Base-by-base conservation (phyloP, 2,888 invertebrate genomes). In the Drosophila trichaetosa region DNA sequence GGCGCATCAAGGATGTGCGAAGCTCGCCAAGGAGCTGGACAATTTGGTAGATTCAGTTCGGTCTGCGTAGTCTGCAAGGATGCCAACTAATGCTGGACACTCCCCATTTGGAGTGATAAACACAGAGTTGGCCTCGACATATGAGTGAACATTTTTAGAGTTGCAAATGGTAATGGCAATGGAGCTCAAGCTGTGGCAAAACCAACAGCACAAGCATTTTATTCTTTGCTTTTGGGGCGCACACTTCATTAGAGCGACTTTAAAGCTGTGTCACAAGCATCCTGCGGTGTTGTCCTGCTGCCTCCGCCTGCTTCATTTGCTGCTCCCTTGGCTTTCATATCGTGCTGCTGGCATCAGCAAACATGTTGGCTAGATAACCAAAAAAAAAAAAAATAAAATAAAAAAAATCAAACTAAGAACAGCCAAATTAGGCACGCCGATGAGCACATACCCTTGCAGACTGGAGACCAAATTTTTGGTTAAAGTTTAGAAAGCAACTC, bases 211-310 rank as follows among this genome's bases (percentile, higher is more conserved):
- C 1, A 42, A 42, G 21, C 57, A 63, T 31, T n/a, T 27, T 18
- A 13, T 46, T 21, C 8, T 18, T 10, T 27, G 34, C 11, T 56
- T 38, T 29, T 38, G 56, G 57, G n/a, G 27, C 34, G 31, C 49
- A 67, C 77, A 80, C 65, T 79, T 79, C 78, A 79, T 79, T 79
- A 80, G 64, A 65, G 56, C 38, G 51, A 58, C 42, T 80, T 79
- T 80, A 76, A 74, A 76, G 70, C 70, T 38, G 29, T 29, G 49
- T 53, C 34, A 49, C 38, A 46, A 57, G 24, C 53, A 52, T 54
- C 48, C 70, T 38, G 64, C 56, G 49, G 46, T 33, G 48, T 8
- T 52, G 64, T 57, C 31, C 59, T 31, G 31, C 60, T 8, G n/a
- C 29, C 63, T 33, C 31, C 13, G 40, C 29, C 63, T 52, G 29